Evolutionary conservation across 1,140 invertebrate species (phyloP), one percentile per base, ranked within the genome.

Genomic region (Paraescarpia echinospica): DNA sequence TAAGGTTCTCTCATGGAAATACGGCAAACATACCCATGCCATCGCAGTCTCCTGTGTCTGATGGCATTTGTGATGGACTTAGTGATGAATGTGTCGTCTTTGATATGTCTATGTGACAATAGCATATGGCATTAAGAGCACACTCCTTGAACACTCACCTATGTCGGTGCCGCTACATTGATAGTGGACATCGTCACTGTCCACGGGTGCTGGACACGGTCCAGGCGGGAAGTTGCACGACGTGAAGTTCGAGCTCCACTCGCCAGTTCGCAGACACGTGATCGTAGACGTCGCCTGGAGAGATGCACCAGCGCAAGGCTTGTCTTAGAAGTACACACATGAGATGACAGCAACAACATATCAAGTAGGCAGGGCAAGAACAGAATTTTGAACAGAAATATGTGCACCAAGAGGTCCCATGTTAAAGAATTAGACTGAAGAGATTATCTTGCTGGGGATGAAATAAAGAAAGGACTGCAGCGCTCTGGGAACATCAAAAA

Each of bases 401-500:
- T 89, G 34, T 34, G 34, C 18, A 89, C 89, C 34, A 33, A 93
- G 88, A 94, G 93, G 1, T 91, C 34, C 88, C 93, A 93, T n/a
- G 92, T 92, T 33, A 90, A 77, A 93, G 93, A 89, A 88, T 51
- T 89, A 35, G 27, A 51, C 2, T 88, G 33, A 92, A n/a, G 27
- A 41, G 4, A 41, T 41, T 41, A 4, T 41, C 41, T 41, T 41
- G 4, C 41, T 12, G 41, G 41, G 12, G 12, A 12, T 41, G 41
- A 41, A 41, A 4, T 6, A 41, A 6, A 6, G 41, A 4, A 41
- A 12, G 41, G 4, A 41, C 41, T 41, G 41, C 41, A 41, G 12
- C 41, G 4, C 4, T 41, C 12, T 41, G n/a, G n/a, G n/a, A n/a
- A 41, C 12, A 41, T 41, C 12, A 41, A 4, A 41, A 4, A 12